Percentiles rank a stretch among this genome's conserved stretches.
These are phyloP conservation scores for Drosophila yakuba DNA, from an alignment of 1,140 invertebrate species.

Conservation along the genomic window DNA sequence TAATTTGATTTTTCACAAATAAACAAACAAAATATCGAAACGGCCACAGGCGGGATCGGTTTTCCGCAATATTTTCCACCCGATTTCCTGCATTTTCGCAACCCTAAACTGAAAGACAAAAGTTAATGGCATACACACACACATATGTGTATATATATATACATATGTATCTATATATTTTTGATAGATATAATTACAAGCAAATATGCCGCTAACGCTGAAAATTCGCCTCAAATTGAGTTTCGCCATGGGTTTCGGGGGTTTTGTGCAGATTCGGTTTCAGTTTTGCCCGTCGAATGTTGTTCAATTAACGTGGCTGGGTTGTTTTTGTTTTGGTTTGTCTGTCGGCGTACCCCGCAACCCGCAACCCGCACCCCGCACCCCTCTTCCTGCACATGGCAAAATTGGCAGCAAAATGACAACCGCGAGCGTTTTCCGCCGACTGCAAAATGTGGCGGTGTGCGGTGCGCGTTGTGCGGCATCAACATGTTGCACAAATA, in stretches of 20 bases:
- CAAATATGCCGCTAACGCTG: conserved; percentile 72
- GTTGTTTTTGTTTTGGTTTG: conserved; percentile 75
- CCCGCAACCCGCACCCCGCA: no score
- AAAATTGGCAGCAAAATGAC: conserved; percentile 48
- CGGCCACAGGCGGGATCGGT: conserved; percentile 39
- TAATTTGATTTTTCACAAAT: conserved; percentile 51
- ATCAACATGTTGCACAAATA: conserved; percentile 83
- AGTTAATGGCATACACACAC: conserved; percentile 27
- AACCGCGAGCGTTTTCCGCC: conserved; percentile 71
- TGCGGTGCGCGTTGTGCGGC: conserved; percentile 23
- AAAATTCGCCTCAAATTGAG: conserved; percentile 71
- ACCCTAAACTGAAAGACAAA: conserved; percentile 1
- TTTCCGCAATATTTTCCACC: conserved; percentile 1
- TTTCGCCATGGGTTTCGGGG: conserved; percentile 23
- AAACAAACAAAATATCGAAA: conserved; percentile 69
- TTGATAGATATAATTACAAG: conserved; percentile 75
- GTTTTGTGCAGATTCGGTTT: conserved; percentile 17
- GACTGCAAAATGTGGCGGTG: conserved; percentile 21
- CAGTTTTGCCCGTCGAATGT: conserved; percentile 63
- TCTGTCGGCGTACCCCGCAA: conserved; percentile 29
- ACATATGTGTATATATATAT: background rate
- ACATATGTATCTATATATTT: conserved; percentile 35
- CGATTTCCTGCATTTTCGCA: conserved; percentile 4
- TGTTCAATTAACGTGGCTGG: conserved; percentile 74
- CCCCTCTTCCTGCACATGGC: background rate